These are phyloP conservation scores for Heliconius cydno DNA, from an alignment of 2,888 invertebrate species.

Conservation along the genomic window DNA sequence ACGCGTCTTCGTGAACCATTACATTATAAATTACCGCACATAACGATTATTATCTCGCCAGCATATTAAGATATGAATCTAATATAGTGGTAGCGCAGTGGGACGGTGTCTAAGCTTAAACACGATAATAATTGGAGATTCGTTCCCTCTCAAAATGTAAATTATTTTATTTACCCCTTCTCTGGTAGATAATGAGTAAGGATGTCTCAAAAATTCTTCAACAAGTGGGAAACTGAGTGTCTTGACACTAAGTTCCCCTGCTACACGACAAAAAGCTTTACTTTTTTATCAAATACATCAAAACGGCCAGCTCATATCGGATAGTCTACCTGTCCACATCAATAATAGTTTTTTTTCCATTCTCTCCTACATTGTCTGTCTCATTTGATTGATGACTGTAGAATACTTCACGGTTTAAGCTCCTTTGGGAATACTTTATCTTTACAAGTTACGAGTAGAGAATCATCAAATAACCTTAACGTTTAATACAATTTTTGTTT, in stretches of 20 bases:
- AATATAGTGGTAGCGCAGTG: constrained; percentile 26
- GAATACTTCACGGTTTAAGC: constrained; percentile 61
- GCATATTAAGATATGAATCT: constrained; percentile 65
- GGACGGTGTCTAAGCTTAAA: too few species aligned
- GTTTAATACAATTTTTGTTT: constrained; percentile 17
- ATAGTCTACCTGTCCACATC: constrained; percentile 77
- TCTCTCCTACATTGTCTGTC: constrained; percentile 69
- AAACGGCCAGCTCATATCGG: constrained; percentile 63
- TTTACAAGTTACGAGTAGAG: constrained; percentile 32
- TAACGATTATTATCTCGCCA: constrained; percentile 53
- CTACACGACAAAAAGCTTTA: neutral
- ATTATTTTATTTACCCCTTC: too few species aligned
- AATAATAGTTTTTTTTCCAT: constrained; percentile 75
- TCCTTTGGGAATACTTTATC: constrained; percentile 48
- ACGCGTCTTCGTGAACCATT: constrained; percentile 38
- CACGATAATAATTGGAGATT: too few species aligned
- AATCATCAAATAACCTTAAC: neutral
- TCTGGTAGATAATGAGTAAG: too few species aligned
- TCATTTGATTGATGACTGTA: constrained; percentile 75
- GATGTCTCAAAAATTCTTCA: too few species aligned
- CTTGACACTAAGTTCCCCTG: neutral
- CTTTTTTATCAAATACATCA: constrained; percentile 60
- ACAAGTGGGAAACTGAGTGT: neutral
- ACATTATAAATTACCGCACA: constrained; percentile 49
- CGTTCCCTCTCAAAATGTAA: too few species aligned